Percentiles rank a stretch among this genome's conserved stretches.
phyloP scores from a whole-genome alignment of 1,140 invertebrate genomes.

The Idris sp. region DNA sequence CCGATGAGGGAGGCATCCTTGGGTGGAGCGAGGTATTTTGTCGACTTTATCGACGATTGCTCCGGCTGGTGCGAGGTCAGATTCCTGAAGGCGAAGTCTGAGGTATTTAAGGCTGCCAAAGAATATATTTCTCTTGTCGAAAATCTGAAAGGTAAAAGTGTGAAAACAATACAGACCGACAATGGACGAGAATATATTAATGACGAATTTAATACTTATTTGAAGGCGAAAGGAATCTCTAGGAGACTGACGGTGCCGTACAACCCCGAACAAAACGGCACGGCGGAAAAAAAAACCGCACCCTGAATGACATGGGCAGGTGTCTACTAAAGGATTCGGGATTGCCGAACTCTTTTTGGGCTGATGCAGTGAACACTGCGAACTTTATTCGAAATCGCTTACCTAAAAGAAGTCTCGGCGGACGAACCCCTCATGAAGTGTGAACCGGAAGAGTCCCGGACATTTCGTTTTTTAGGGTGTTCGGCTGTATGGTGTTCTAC shows the following conservation, averaged over 20 bases:
- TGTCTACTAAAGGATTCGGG: conserved; percentile 62
- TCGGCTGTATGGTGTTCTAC: conserved; percentile 1
- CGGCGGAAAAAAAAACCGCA: conserved; percentile 70
- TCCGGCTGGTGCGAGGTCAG: conserved; percentile 41
- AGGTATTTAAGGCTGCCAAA: not conserved
- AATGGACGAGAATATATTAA: conserved; percentile 71
- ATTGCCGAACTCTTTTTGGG: conserved; percentile 62
- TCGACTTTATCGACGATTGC: conserved; percentile 66
- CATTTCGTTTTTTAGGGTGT: not conserved
- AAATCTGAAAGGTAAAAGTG: conserved; percentile 6
- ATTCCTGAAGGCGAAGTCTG: conserved; percentile 3
- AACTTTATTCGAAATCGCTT: conserved; percentile 71
- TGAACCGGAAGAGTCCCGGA: conserved; percentile 3
- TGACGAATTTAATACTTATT: conserved; percentile 60
- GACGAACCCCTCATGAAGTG: conserved; percentile 1
- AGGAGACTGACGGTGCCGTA: conserved; percentile 63
- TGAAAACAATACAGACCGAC: conserved; percentile 60
- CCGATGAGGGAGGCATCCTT: conserved; percentile 57
- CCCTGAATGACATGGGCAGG: conserved; percentile 61
- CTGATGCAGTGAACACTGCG: conserved; percentile 69
- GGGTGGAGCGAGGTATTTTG: conserved; percentile 57
- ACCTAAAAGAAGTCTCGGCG: conserved; percentile 35
- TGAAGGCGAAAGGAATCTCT: conserved; percentile 63
- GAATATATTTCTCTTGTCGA: not conserved
- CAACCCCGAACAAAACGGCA: conserved; percentile 73